phyloP scores from a whole-genome alignment of 2,113 vertebrate genomes.

The Strix uralensis region DNA sequence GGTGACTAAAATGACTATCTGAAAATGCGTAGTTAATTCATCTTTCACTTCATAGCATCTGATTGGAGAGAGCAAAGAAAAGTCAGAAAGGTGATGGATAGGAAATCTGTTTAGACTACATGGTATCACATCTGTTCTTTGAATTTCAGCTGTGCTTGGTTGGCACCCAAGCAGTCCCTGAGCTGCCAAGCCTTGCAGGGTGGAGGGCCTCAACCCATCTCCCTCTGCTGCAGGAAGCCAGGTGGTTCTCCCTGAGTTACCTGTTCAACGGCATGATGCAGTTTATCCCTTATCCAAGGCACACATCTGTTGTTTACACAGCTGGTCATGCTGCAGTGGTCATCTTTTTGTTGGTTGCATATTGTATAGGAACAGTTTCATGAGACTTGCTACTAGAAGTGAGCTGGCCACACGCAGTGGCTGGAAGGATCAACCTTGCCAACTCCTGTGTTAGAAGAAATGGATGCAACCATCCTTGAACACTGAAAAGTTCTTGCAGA shows the following conservation, averaged over 20 bases:
- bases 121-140: not conserved
- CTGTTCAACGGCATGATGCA: accelerated
- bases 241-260: not conserved
- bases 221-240: not conserved
- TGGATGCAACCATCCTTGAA: not conserved
- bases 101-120: not conserved
- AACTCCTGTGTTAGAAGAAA: not conserved
- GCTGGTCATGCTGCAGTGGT: not conserved
- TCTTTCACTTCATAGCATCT: not conserved
- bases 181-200: not conserved
- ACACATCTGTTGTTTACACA: not conserved
- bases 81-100: not conserved
- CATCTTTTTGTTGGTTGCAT: not conserved
- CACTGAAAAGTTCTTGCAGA: not conserved
- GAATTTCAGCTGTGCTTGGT: not conserved
- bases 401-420: not conserved
- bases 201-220: not conserved
- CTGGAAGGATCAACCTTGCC: not conserved
- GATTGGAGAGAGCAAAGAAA: not conserved
- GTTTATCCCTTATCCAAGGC: not conserved
- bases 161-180: too few species aligned
- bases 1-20: not conserved
- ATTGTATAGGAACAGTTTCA: not conserved
- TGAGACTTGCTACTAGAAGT: not conserved
- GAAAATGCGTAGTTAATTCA: not conserved